Conservation (phyloP, 2,797 vertebrate species). For the Antrozous pallidus region DNA sequence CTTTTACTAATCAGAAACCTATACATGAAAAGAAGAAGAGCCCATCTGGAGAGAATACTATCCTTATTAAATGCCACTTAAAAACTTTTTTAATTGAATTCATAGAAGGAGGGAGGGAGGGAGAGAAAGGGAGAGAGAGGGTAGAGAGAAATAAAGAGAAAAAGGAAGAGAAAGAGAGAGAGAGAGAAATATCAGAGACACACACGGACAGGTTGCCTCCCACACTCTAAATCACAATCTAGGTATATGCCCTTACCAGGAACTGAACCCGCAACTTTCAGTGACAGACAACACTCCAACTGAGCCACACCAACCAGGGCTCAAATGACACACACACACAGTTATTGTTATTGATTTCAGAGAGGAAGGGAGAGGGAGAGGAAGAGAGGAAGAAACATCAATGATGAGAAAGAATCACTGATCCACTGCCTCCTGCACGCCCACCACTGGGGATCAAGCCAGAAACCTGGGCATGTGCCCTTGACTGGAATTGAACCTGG, state of each 20-base stretch:
- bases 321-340: not conserved
- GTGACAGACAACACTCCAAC: not conserved
- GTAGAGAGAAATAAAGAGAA: too few relatives aligned
- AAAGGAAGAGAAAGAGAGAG: accelerated
- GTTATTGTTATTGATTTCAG: too few relatives aligned
- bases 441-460: too few relatives aligned
- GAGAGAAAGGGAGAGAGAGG: too few relatives aligned
- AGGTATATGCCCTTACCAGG: not conserved
- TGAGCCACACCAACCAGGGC: not conserved
- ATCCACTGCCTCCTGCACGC: too few relatives aligned
- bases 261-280: not conserved
- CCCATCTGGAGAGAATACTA: not conserved
- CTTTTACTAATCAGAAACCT: slow-evolving; percentile 12
- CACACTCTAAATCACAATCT: not conserved
- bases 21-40: not conserved
- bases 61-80: not conserved
- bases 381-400: too few relatives aligned
- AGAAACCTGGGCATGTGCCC: too few relatives aligned
- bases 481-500: too few relatives aligned
- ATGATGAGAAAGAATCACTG: too few relatives aligned
- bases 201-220: not conserved
- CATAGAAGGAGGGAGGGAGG: not conserved
- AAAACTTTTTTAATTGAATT: not conserved
- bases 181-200: not conserved
- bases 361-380: too few relatives aligned